phyloP scores from a whole-genome alignment of 2,888 invertebrate species.

The Eledone cirrhosa region DNA sequence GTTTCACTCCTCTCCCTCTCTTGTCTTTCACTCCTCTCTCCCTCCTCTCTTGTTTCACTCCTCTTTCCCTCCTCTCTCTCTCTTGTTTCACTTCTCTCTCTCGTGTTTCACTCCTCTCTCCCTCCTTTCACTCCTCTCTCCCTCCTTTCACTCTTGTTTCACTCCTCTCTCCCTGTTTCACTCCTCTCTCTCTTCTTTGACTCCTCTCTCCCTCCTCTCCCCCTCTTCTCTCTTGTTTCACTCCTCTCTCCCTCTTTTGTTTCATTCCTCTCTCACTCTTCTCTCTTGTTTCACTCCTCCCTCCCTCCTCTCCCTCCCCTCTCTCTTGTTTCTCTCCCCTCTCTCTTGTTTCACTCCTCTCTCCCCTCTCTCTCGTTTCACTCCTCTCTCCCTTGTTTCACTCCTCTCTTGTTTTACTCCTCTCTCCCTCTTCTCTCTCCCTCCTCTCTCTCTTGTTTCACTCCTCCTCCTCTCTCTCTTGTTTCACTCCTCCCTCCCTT shows the following conservation, averaged over 20 bases:
- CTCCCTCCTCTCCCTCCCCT: conserved; percentile 3
- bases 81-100: no score
- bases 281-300: conserved; percentile 1
- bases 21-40: no score
- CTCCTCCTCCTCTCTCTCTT: not conserved
- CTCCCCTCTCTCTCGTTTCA: not conserved
- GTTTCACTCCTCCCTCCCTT: not conserved
- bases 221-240: not conserved
- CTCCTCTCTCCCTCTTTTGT: not conserved
- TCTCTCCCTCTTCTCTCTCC: not conserved
- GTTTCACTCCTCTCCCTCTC: no score
- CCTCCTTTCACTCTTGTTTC: no score
- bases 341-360: conserved; percentile 11
- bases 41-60: no score
- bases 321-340: not conserved
- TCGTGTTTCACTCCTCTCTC: no score
- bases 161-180: no score
- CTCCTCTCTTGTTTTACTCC: conserved; percentile 16
- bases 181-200: conserved; percentile 36
- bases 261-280: not conserved
- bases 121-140: no score
- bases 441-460: no score
- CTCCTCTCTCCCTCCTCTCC: conserved; percentile 30
- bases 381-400: not conserved
- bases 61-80: no score